phyloP scores from a whole-genome alignment of 2,797 vertebrate species.

The Sebastes diploproa region DNA sequence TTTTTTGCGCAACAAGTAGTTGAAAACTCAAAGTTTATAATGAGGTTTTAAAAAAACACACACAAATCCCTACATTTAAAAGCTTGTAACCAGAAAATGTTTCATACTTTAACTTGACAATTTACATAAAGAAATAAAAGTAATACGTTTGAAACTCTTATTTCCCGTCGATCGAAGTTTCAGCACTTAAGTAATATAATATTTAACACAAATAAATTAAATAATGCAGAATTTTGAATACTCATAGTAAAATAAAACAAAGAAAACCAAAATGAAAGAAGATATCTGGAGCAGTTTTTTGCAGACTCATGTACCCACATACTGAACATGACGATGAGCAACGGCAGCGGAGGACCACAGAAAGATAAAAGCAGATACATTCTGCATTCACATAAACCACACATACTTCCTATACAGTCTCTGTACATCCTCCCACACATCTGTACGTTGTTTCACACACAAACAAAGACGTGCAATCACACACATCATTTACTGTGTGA shows the following conservation, averaged over 20 bases:
- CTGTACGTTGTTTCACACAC: constrained; percentile 22
- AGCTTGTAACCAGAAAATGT: background rate
- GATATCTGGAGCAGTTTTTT: constrained; percentile 23
- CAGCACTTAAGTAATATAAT: background rate
- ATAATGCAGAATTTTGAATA: background rate
- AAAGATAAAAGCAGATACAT: constrained; percentile 42
- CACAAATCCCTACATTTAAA: background rate
- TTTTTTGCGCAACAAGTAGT: background rate
- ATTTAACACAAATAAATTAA: background rate
- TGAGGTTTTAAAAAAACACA: background rate
- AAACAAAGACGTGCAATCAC: background rate
- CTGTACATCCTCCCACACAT: constrained; percentile 47
- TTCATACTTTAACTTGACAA: background rate
- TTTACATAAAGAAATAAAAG: background rate
- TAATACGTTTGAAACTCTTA: background rate
- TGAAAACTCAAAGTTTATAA: background rate
- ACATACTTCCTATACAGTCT: constrained; percentile 66
- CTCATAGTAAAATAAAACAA: background rate
- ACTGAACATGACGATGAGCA: constrained; percentile 25
- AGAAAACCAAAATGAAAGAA: constrained; percentile 7
- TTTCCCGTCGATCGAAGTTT: background rate
- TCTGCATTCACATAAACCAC: constrained; percentile 72
- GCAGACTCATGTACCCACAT: constrained; percentile 50
- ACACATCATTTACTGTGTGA: background rate
- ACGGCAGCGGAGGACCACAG: background rate